Base-by-base conservation (phyloP, 2,113 vertebrate species). In the Anguilla rostrata region DNA sequence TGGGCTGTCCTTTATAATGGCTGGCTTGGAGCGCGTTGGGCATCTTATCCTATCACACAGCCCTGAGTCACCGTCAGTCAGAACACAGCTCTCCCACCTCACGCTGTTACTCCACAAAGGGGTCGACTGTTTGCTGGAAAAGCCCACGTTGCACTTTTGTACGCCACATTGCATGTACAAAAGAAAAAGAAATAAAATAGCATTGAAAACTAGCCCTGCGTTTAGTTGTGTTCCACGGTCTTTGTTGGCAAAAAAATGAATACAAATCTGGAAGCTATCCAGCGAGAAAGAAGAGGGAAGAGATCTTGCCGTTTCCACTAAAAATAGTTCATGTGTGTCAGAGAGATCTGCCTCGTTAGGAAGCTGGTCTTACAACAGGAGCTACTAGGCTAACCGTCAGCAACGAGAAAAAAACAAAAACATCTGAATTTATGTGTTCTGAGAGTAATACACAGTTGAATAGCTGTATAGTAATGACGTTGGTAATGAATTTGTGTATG, bases 291-390 rank as follows among this genome's bases (percentile, higher is more conserved):
- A 29, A 14, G 8, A 8, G n/a, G n/a, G 49, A 14, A 5, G 56
- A 34, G 34, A 39, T 39, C 29, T 75, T 75, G 56, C n/a, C 7
- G 29, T 83, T 57, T 83, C 16, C n/a, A 1, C 87, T 88, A 90
- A 46, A 85, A 86, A 89, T 84, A 66, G 87, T 90, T 93, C 92
- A 95, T 93, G 94, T 92, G 93, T 94, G 93, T 94, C 92, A 94
- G 91, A 93, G 87, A 90, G 88, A 90, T 89, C 87, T 89, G 87
- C 91, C 93, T 92, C 87, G 92, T 93, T 92, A 93, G 91, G 92
- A 87, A 87, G 87, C 43, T 81, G 8, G 49, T 83, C 41, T 78
- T 41, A 15, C 34, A 39, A 16, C 75, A 1, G 75, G 20, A 41
- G 14, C 34, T 40, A 20, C 16, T 1, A n/a, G 4, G 41, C 39